These are phyloP conservation scores for Tenthredo notha DNA, from an alignment of 2,888 invertebrate genomes.

Conservation along the genomic window DNA sequence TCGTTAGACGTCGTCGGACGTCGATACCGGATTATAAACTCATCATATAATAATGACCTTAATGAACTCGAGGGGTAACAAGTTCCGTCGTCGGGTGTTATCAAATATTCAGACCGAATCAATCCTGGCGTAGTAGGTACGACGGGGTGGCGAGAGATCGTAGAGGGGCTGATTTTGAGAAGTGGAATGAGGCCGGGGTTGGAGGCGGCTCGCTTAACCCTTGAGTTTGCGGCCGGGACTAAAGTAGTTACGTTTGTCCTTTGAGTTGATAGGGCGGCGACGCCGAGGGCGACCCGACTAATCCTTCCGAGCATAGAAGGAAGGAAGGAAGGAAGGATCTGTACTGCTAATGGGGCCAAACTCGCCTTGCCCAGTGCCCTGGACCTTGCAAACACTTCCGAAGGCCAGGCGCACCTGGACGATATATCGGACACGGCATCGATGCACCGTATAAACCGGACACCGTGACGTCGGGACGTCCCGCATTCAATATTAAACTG, in stretches of 20 bases:
- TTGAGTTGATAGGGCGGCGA: constrained; percentile 72
- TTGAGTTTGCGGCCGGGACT: constrained; percentile 76
- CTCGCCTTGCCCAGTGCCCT: constrained; percentile 9
- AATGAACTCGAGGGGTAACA: constrained; percentile 70
- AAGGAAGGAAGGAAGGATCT: constrained; percentile 52
- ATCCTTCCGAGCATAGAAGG: constrained; percentile 68
- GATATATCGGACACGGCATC: not conserved
- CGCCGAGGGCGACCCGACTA: constrained; percentile 71
- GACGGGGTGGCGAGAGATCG: constrained; percentile 50
- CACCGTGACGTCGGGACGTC: constrained; percentile 5
- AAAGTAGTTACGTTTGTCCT: constrained; percentile 79
- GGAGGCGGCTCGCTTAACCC: constrained; percentile 76
- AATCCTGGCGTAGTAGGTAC: constrained; percentile 67
- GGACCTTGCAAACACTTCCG: not conserved
- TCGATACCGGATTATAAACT: constrained; percentile 59
- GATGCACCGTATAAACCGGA: constrained; percentile 22
- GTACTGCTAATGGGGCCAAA: constrained; percentile 21
- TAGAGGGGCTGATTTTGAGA: constrained; percentile 52
- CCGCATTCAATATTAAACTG: constrained; percentile 23
- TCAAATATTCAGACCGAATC: constrained; percentile 78
- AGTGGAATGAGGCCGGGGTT: constrained; percentile 16
- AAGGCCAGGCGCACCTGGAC: not conserved
- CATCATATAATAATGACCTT: constrained; percentile 71
- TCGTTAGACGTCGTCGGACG: not conserved
- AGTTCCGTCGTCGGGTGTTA: constrained; percentile 66